These are phyloP conservation scores for Rhagophthalmus giganteus DNA, from an alignment of 2,888 invertebrate species.

Conservation along the genomic window DNA sequence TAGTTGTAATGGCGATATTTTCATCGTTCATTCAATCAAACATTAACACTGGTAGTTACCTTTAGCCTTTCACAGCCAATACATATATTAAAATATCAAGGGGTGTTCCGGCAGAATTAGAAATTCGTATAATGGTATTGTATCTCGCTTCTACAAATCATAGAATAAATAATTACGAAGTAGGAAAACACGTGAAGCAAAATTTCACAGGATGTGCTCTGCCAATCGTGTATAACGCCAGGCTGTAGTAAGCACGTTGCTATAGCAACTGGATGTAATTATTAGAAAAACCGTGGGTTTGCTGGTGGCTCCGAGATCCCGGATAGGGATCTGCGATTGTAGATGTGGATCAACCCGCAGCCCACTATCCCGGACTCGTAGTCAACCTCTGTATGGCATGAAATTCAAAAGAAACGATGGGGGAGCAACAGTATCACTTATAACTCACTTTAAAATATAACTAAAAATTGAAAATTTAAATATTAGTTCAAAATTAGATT, in stretches of 20 bases:
- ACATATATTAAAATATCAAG: background rate
- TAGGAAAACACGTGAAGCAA: slow-evolving; percentile 28
- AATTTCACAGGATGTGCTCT: slow-evolving; percentile 23
- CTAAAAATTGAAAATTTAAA: too few relatives aligned
- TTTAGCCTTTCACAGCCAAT: background rate
- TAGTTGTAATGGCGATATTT: too few relatives aligned
- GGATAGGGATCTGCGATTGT: slow-evolving; percentile 31
- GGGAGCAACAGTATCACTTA: slow-evolving; percentile 1
- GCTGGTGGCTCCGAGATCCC: slow-evolving; percentile 34
- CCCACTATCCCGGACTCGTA: slow-evolving; percentile 22
- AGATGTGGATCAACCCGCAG: slow-evolving; percentile 28
- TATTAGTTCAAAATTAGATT: too few relatives aligned
- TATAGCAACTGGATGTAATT: slow-evolving; percentile 57
- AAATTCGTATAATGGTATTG: background rate
- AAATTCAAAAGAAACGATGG: slow-evolving; percentile 16
- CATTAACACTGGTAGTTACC: too few relatives aligned
- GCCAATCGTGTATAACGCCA: slow-evolving; percentile 28
- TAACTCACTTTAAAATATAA: too few relatives aligned
- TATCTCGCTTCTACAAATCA: slow-evolving; percentile 17
- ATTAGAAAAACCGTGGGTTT: slow-evolving; percentile 54
- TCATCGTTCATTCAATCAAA: too few relatives aligned
- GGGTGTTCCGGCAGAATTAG: background rate
- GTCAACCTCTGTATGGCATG: slow-evolving; percentile 19
- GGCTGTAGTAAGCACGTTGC: slow-evolving; percentile 43
- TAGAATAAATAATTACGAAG: slow-evolving; percentile 27